phyloP scores from a whole-genome alignment of 2,113 vertebrate genomes.

The Carassius gibelio region DNA sequence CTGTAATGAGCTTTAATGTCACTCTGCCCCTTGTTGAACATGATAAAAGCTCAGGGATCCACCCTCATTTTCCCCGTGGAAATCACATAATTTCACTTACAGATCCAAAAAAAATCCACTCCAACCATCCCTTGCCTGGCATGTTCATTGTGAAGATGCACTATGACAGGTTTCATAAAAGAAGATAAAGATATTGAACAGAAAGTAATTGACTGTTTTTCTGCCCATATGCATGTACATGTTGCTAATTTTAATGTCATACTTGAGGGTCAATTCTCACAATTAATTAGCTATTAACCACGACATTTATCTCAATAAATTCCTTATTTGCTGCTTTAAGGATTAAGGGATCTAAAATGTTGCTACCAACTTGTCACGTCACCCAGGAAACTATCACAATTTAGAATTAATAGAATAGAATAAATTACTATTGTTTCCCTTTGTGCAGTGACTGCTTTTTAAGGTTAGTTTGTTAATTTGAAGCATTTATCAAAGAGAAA shows the following conservation, averaged over 20 bases:
- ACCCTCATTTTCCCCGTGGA: constrained; percentile 23
- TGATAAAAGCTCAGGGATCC: constrained; percentile 16
- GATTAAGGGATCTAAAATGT: too few species aligned
- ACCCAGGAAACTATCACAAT: background rate
- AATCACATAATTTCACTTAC: constrained; percentile 23
- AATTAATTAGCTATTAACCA: background rate
- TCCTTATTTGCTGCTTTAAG: too few species aligned
- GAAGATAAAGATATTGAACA: background rate
- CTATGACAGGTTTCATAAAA: background rate
- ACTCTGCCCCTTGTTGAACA: constrained; percentile 46
- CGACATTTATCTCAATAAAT: background rate
- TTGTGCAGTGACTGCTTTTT: background rate
- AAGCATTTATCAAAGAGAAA: background rate
- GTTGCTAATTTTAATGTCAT: background rate
- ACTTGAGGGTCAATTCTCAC: background rate
- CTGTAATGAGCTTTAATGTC: constrained; percentile 54
- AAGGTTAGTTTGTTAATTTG: background rate
- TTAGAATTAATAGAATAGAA: background rate
- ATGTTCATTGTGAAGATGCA: background rate
- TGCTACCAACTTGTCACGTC: background rate
- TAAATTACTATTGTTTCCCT: background rate
- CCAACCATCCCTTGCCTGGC: background rate
- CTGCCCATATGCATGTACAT: background rate
- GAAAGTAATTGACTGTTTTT: background rate
- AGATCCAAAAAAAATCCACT: background rate